Percentiles rank a stretch among this genome's conserved stretches.
phyloP scores from a whole-genome alignment of 2,797 vertebrate species.

The Potorous gilbertii region DNA sequence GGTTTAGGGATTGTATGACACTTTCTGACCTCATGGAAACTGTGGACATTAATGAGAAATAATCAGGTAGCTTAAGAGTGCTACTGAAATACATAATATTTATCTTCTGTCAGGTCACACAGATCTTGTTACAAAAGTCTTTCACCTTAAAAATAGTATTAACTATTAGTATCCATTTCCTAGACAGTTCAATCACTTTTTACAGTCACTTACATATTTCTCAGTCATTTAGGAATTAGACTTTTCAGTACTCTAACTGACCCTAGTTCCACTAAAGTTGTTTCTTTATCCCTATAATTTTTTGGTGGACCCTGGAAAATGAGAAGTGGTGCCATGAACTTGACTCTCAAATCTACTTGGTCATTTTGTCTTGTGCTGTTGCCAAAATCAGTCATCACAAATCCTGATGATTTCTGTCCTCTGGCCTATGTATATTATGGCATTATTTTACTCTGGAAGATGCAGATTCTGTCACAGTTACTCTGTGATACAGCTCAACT shows the following conservation, averaged over 20 bases:
- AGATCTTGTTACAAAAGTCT: conserved; percentile 7
- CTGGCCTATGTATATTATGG: not conserved
- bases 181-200: conserved; percentile 9
- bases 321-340: not conserved
- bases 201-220: not conserved
- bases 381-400: not conserved
- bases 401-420: not conserved
- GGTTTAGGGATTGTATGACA: not conserved
- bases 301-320: conserved; percentile 10
- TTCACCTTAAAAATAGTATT: conserved; percentile 21
- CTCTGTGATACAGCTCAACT: not conserved
- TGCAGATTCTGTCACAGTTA: not conserved
- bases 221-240: not conserved
- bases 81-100: conserved; percentile 1
- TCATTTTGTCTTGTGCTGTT: not conserved
- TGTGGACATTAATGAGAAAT: conserved; percentile 5
- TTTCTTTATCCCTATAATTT: conserved; percentile 21
- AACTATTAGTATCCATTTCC: conserved; percentile 35
- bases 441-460: conserved; percentile 29
- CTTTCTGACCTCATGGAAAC: not conserved
- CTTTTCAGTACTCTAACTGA: conserved; percentile 28
- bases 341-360: not conserved
- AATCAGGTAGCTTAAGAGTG: conserved; percentile 24
- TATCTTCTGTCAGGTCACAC: conserved; percentile 10
- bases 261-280: not conserved